A percentile compares a stretch with the other conserved stretches of the same genome.
Conservation (phyloP, 2,797 vertebrate species). For the Sebastes glaucus region DNA sequence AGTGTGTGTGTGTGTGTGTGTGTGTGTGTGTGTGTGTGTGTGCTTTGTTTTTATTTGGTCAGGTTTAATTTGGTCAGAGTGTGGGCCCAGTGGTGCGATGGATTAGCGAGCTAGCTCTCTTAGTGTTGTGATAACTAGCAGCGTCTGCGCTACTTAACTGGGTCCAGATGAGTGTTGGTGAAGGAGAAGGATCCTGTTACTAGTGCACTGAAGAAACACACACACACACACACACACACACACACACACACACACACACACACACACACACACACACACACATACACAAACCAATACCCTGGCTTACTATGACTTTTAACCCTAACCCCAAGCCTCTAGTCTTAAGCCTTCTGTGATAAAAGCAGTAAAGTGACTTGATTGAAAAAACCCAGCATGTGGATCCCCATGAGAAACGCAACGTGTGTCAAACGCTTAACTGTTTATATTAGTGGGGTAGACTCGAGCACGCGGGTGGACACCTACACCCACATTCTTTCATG, state of each 20-base stretch:
- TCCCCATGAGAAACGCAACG: constrained; percentile 50
- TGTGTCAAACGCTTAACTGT: constrained; percentile 58
- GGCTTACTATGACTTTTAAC: constrained; percentile 66
- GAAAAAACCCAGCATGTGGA: constrained; percentile 67
- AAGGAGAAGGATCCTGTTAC: constrained; percentile 75
- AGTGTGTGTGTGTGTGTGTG: neutral
- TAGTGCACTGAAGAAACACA: constrained; percentile 18
- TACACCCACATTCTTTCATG: constrained; percentile 64
- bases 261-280: too few species aligned
- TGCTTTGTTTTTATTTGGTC: constrained; percentile 37
- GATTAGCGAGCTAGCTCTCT: constrained; percentile 67
- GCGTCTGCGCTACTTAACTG: constrained; percentile 72
- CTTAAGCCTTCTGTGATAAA: constrained; percentile 64
- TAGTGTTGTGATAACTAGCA: constrained; percentile 79
- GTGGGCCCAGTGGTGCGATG: constrained; percentile 39
- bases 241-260: neutral
- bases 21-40: neutral
- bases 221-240: constrained; percentile 33
- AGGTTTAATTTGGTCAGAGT: constrained; percentile 71
- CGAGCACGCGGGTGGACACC: constrained; percentile 20
- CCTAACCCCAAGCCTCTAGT: constrained; percentile 51
- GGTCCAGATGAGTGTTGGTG: constrained; percentile 77
- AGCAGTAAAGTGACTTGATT: constrained; percentile 60
- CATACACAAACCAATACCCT: constrained; percentile 26
- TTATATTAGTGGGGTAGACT: constrained; percentile 55